Evolutionary conservation across 1,140 invertebrate species (phyloP), one percentile per base, ranked within the genome.

Genomic region (Drosophila pruinosa): DNA sequence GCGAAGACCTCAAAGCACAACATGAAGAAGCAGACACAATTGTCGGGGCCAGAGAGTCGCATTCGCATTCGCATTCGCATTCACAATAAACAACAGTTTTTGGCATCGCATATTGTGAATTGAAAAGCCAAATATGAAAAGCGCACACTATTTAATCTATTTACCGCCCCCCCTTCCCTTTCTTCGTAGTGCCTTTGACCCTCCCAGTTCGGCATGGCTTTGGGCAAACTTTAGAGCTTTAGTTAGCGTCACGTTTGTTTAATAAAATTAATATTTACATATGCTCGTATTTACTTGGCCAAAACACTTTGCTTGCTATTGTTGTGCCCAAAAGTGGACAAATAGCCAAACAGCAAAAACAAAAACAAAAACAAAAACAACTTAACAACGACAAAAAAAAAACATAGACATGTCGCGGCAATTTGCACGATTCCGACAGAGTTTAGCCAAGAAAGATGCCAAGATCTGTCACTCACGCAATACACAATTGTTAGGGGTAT

Each of bases 211-310:
- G 21, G 15, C 14, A 15, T 41, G 15, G 19, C 12, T 47, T 21
- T 47, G 21, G 5, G 43, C 50, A 78, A 57, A 47, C 36, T 8
- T n/a, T 14, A n/a, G 19, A 21, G 6, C n/a, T 31, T 50, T 75
- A 76, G 75, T 75, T 85, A 57, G 52, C 54, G 78, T 86, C 82
- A 86, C 82, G 82, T 86, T 86, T 86, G 82, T 68, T 86, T 82
- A 86, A 88, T 86, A 86, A 86, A 86, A 86, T 88, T 86, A 86
- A 86, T 86, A 86, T 86, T 86, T 86, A 86, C 82, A 88, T 86
- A 86, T 86, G 81, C 80, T 88, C 82, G 82, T 88, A 88, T 81
- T 77, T 76, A 75, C 72, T 52, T 69, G 41, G 31, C 34, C 56
- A 22, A 72, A 48, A 72, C 43, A 56, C 70, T 68, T 61, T 59